Conservation (phyloP, 37 sponge, comb jelly and placozoan genomes). For the Ephydatia muelleri region DNA sequence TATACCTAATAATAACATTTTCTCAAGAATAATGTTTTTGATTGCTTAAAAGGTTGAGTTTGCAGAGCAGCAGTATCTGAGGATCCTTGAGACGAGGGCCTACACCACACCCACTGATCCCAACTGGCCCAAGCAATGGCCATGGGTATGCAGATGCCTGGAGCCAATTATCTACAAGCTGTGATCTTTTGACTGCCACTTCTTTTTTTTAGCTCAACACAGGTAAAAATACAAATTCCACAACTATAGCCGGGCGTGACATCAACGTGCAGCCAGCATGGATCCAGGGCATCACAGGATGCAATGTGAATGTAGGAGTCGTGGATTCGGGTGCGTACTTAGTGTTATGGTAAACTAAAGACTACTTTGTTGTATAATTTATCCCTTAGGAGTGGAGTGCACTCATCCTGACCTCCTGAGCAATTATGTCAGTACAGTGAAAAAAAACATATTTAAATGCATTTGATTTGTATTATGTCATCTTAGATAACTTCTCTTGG, state of each 20-base stretch:
- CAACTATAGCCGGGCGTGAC: slow-evolving; percentile 16
- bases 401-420: slow-evolving; percentile 64
- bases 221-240: background rate
- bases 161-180: background rate
- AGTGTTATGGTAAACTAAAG: background rate
- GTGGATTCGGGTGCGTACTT: slow-evolving; percentile 61
- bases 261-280: slow-evolving; percentile 81
- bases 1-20: background rate
- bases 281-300: slow-evolving; percentile 75
- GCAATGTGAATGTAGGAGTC: slow-evolving; percentile 66
- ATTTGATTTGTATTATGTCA: background rate
- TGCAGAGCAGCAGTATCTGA: slow-evolving; percentile 70
- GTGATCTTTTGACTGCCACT: background rate
- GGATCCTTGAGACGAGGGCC: slow-evolving; percentile 42
- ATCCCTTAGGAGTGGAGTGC: slow-evolving; percentile 65
- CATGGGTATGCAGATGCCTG: slow-evolving; percentile 18
- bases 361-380: background rate
- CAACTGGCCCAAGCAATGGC: slow-evolving; percentile 61
- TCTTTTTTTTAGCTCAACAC: too few species aligned
- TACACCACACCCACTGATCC: slow-evolving; percentile 59
- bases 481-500: background rate
- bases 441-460: background rate
- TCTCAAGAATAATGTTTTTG: background rate
- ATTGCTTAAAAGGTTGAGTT: slow-evolving; percentile 38
- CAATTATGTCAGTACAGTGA: slow-evolving; percentile 67